Conservation (phyloP, 2,888 invertebrate species). For the Pseudoips prasinana region DNA sequence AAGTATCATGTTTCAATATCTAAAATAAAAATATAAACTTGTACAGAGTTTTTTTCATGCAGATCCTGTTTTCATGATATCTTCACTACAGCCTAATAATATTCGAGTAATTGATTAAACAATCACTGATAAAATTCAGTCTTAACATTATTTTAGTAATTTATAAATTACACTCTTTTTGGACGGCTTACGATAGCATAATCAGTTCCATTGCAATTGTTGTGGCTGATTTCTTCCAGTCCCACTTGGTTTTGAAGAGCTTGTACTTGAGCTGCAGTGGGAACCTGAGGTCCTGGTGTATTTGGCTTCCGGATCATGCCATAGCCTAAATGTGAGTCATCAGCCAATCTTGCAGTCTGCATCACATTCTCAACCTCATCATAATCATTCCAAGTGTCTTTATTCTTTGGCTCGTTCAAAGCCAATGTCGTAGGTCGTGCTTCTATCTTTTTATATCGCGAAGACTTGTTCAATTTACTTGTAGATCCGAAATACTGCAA, state of each 20-base stretch:
- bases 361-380: conserved; percentile 87
- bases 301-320: conserved; percentile 88
- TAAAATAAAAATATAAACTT: too few species aligned
- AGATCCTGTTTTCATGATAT: too few species aligned
- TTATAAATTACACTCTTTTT: conserved; percentile 86
- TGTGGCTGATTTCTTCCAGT: conserved; percentile 83
- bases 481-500: conserved; percentile 91
- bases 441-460: conserved; percentile 86
- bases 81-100: conserved; percentile 25
- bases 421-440: conserved; percentile 81
- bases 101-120: conserved; percentile 36
- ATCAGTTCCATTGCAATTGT: conserved; percentile 88
- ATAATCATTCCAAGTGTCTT: conserved; percentile 87
- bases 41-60: too few species aligned
- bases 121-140: conserved; percentile 57
- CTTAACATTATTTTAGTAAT: conserved; percentile 36
- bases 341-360: conserved; percentile 87
- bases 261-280: conserved; percentile 74
- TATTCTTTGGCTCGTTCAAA: conserved; percentile 63
- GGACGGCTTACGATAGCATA: conserved; percentile 93
- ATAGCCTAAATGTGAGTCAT: conserved; percentile 91
- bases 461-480: conserved; percentile 84
- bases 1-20: too few species aligned
- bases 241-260: conserved; percentile 70
- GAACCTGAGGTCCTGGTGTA: conserved; percentile 77